Conservation (phyloP, 2,797 vertebrate genomes). For the Dicrostonyx torquatus region DNA sequence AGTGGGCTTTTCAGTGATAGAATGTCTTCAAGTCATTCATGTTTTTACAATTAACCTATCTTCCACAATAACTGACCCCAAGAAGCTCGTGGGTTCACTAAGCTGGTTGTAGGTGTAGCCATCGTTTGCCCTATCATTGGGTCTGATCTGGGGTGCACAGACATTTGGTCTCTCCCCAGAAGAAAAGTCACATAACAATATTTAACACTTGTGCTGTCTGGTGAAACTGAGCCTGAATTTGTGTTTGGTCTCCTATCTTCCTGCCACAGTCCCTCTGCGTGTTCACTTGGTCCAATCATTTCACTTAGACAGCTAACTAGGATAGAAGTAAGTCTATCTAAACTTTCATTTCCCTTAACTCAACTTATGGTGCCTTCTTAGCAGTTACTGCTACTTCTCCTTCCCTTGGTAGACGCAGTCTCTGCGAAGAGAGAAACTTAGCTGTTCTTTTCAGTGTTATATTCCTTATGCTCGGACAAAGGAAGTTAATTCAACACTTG, state of each 20-base stretch:
- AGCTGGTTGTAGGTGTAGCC: neutral
- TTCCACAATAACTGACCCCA: neutral
- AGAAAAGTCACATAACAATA: neutral
- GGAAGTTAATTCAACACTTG: neutral
- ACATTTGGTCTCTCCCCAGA: neutral
- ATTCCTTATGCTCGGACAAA: neutral
- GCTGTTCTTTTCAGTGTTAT: neutral
- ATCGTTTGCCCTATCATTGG: neutral
- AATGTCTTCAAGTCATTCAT: neutral
- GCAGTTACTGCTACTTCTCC: neutral
- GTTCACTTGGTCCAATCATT: too few species aligned
- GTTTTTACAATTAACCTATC: neutral
- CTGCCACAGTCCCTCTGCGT: fast-evolving
- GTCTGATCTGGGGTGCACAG: neutral
- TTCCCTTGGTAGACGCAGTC: neutral
- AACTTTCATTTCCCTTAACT: neutral
- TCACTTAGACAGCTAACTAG: neutral
- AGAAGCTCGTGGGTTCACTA: neutral
- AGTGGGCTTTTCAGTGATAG: neutral
- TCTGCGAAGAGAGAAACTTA: neutral
- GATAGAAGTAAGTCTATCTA: neutral
- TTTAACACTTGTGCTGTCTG: neutral
- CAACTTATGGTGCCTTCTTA: neutral
- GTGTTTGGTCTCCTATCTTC: neutral
- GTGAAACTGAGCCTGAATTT: neutral